Base-by-base conservation (phyloP, 2,888 invertebrate species). In the Acleris cristana region DNA sequence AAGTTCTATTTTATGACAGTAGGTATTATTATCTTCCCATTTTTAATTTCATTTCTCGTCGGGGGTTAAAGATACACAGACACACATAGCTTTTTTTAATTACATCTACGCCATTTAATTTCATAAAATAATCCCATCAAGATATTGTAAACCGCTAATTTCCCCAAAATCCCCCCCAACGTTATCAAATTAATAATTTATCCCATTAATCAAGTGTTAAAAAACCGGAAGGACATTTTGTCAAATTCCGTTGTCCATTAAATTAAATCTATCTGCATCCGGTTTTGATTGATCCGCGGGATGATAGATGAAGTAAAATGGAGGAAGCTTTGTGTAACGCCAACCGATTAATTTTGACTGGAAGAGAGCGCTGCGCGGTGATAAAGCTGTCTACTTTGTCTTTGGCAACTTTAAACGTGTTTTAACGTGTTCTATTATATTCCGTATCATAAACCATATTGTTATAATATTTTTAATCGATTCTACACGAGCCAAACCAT, bases 181-280 rank as follows among this genome's bases (percentile, higher is more conserved):
- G 57, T 67, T 48, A 67, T 62, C 57, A 54, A 67, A 63, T 67
- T 63, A 67, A 58, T 52, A 67, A 63, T 63, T 63, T 40, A 23
- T 14, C 19, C 48, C 79, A 78, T 78, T 75, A 74, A 79, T 79
- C 78, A 76, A 69, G 71, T 65, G 72, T 76, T 73, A 74, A 78
- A 73, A 76, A 72, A 68, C 61, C 65, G 70, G 70, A 65, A 68
- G 65, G 73, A 73, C 70, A 69, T 73, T 77, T 76, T 74, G 77
- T 75, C 73, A 71, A 71, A 74, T 77, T 75, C 73, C 72, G 69
- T 53, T 72, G 75, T 73, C 76, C 75, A 76, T 78, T 76, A 78
- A 75, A 79, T 75, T 77, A 14, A 40, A 40, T 40, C 40, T 12
- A 79, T 76, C 76, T 73, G 71, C 52, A 71, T 64, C 70, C 66